Evolutionary conservation across 2,113 vertebrate genomes (phyloP).

Genomic region (Poicephalus gulielmi): DNA sequence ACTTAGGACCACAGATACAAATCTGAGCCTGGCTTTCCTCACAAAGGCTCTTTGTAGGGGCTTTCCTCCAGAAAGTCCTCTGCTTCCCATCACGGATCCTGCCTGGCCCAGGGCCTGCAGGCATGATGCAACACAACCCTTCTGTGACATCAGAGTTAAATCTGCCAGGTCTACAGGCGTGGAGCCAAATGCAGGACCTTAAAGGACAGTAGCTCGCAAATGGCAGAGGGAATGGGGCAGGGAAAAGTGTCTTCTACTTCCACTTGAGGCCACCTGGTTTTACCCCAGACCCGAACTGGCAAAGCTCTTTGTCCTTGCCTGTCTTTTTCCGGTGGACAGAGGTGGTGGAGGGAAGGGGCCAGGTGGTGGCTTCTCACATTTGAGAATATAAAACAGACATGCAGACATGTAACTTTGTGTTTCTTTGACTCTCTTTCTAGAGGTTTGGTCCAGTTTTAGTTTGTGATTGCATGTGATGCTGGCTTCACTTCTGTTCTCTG

Average conservation of each 20-base stretch:
- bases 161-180: background rate
- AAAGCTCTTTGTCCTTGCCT: accelerated
- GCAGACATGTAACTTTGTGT: background rate
- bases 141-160: accelerated
- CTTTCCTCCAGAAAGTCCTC: conserved; percentile 34
- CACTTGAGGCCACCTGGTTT: accelerated
- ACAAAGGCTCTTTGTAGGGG: background rate
- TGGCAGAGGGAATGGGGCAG: background rate
- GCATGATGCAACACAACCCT: background rate
- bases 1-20: background rate
- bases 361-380: accelerated
- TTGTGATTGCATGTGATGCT: background rate
- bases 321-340: accelerated
- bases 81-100: background rate
- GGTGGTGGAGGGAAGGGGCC: background rate
- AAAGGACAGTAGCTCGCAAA: background rate
- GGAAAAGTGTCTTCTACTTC: background rate
- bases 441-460: background rate
- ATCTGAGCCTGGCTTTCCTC: background rate
- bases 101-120: background rate
- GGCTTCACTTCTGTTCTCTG: background rate
- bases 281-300: background rate
- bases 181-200: background rate
- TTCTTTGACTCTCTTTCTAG: background rate
- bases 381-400: background rate